phyloP scores from a whole-genome alignment of 2,113 vertebrate genomes.

The Mastomys coucha region DNA sequence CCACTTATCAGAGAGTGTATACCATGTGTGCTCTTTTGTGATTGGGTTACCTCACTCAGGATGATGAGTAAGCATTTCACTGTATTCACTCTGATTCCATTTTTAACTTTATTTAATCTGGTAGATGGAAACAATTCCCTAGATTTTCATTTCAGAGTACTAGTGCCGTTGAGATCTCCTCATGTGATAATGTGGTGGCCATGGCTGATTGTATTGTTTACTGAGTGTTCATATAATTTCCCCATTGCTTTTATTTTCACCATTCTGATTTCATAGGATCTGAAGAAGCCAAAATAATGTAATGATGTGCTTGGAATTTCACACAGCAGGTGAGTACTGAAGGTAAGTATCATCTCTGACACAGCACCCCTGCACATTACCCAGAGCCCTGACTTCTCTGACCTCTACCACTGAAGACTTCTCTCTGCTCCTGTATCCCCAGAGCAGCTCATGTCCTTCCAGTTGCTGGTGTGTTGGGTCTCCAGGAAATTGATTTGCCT shows the following conservation, averaged over 20 bases:
- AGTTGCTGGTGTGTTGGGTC: neutral
- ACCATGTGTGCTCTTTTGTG: too few species aligned
- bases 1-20: too few species aligned
- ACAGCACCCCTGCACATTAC: neutral
- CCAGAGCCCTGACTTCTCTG: neutral
- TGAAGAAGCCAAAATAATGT: neutral
- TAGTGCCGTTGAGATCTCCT: neutral
- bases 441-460: neutral
- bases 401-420: too few species aligned
- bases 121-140: neutral
- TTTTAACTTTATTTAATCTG: neutral
- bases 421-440: neutral
- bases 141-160: neutral
- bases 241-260: neutral
- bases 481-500: neutral
- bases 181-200: neutral
- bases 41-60: too few species aligned
- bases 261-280: neutral
- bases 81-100: neutral
- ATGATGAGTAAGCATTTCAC: too few species aligned
- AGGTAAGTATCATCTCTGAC: neutral
- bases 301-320: neutral
- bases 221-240: neutral
- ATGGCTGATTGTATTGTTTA: neutral
- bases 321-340: neutral